Evolutionary conservation across 2,888 invertebrate species (phyloP), one percentile per base, ranked within the genome.

Genomic region (Heliothis peltigera): DNA sequence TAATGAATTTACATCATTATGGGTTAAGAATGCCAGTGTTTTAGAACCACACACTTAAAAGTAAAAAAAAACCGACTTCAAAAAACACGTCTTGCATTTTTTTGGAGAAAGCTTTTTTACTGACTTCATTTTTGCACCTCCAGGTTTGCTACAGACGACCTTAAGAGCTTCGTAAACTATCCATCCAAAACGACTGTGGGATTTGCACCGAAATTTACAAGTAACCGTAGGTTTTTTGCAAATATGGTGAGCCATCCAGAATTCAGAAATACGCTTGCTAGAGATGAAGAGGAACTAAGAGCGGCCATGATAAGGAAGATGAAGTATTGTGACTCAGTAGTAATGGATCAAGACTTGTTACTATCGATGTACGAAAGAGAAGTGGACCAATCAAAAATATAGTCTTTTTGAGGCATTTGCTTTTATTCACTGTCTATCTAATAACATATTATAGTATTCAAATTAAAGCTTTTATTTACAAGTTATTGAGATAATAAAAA

Each of bases 101-200:
- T n/a, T n/a, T n/a, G n/a, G n/a, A n/a, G n/a, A n/a, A n/a, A n/a
- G n/a, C n/a, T 12, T 32, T 32, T 32, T 32, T 12, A 32, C 10
- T 4, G 32, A 10, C 32, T 10, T 48, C 44, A 18, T 56, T 32
- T 2, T 53, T 28, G 56, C 48, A 55, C 39, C 55, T 51, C 64
- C 80, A 93, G 93, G 52, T 92, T 89, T 71, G 55, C 85, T 44
- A 65, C 77, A 8, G 91, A 92, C 39, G 83, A 93, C 66, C 62
- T 92, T 15, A 85, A 89, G 61, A 83, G 70, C 54, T 92, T 81
- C 69, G 82, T 93, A 0, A 91, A 91, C 71, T 84, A 82, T 28
- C 91, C 89, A 7, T 83, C 90, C 10, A 90, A 86, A 79, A 93
- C 94, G 0, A 94, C 94, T 2, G 89, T 94, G 12, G 94, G 93